Evolutionary conservation across 2,797 vertebrate genomes (phyloP), one percentile per base, ranked within the genome.

Genomic region (Heterohyrax brucei): DNA sequence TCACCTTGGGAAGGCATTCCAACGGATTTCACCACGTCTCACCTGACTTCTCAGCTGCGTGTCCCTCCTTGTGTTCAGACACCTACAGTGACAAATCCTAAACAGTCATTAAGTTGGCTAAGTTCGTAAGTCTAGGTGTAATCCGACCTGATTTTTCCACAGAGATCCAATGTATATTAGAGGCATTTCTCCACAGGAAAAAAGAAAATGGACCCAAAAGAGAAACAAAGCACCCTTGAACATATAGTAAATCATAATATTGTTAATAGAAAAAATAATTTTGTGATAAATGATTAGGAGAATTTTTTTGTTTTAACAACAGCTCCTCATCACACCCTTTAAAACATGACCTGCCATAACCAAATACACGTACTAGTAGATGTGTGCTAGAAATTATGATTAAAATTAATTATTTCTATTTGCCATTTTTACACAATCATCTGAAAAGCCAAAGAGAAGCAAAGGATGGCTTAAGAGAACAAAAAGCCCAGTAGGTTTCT

Each of bases 191-290:
- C 78, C 7, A 26, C 5, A 1, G 9, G 4, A 10, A 10, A 16
- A 21, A n/a, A 78, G n/a, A 68, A 76, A 76, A 73, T 53, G 18
- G 18, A 87, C 14, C 7, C 50, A 46, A 66, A 95, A 90, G 7
- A 92, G 30, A 87, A 80, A 77, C 10, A 93, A 94, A 95, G 19
- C 28, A 92, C 5, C 85, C 21, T 33, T 64, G 14, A 87, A 66
- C 44, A 48, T 46, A 33, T 5, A 64, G 21, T 78, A 92, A 94
- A 84, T 70, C 90, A 84, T 56, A 46, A 70, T 9, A 62, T 22
- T 6, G 46, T 79, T 77, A 84, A 82, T 66, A 9, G 44, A 77
- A 89, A 10, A 95, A 88, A 53, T 73, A 82, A 92, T 90, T 91
- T 21, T 68, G 76, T 46, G 26, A 75, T 78, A 39, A 93, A 80